Conservation (phyloP, 2,113 vertebrate genomes). For the Phalacrocorax pelagicus region DNA sequence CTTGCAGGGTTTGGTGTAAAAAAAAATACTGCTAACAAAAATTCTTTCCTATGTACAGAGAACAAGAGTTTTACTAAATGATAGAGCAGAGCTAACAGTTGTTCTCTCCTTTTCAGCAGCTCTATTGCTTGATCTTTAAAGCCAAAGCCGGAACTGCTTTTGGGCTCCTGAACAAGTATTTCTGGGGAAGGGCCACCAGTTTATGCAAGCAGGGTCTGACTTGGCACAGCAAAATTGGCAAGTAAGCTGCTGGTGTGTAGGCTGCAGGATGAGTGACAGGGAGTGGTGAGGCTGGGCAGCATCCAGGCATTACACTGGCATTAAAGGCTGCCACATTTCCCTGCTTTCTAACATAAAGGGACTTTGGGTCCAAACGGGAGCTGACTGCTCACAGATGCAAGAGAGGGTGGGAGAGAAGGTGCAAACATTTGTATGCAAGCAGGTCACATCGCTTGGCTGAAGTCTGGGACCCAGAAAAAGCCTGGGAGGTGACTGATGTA, state of each 20-base stretch:
- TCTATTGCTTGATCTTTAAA: not conserved
- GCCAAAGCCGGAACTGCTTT: not conserved
- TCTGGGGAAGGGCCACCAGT: not conserved
- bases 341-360: not conserved
- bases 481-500: not conserved
- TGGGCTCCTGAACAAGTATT: not conserved
- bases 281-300: not conserved
- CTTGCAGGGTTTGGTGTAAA: not conserved
- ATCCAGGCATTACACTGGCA: not conserved
- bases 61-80: not conserved
- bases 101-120: not conserved
- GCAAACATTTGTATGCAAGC: not conserved
- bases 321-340: not conserved
- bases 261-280: not conserved
- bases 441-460: not conserved
- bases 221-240: not conserved
- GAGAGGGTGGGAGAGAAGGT: not conserved
- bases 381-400: not conserved
- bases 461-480: not conserved
- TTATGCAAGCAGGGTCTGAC: not conserved
- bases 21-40: not conserved
- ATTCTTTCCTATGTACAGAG: not conserved
- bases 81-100: not conserved
- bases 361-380: not conserved
- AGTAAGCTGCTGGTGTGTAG: not conserved